phyloP scores from a whole-genome alignment of 2,113 vertebrate species.

The Paedocypris sp. region DNA sequence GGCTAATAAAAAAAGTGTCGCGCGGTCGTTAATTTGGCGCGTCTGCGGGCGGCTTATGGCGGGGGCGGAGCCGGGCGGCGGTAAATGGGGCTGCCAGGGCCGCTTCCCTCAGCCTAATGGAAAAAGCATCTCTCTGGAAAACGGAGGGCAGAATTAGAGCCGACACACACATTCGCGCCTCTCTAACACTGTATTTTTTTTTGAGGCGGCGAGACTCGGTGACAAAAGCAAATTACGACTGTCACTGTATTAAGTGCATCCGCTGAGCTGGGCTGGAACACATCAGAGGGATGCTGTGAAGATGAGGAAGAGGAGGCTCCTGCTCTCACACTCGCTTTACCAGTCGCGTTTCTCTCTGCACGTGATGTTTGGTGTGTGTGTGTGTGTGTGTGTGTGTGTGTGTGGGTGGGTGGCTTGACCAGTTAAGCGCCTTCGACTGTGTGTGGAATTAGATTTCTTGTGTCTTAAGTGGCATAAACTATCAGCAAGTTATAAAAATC shows the following conservation, averaged over 20 bases:
- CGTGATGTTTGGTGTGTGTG: too few species aligned
- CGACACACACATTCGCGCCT: conserved; percentile 81
- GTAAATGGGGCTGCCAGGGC: conserved; percentile 98
- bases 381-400: too few species aligned
- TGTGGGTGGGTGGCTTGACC: too few species aligned
- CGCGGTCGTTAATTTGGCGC: conserved; percentile 98
- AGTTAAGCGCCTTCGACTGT: too few species aligned
- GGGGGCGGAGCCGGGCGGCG: conserved; percentile 91
- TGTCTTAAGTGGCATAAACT: too few species aligned
- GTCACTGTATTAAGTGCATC: conserved; percentile 99
- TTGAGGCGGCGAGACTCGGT: conserved; percentile 89
- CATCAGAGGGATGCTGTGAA: conserved; percentile 70
- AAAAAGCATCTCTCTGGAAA: conserved; percentile 98
- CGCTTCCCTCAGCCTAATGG: conserved; percentile 93
- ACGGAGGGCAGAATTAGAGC: conserved; percentile 98
- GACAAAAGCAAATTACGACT: conserved; percentile 99
- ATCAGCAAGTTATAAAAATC: too few species aligned
- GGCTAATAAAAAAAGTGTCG: conserved; percentile 92
- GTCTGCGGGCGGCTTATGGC: conserved; percentile 80
- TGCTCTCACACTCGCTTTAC: too few species aligned
- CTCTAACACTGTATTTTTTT: conserved; percentile 98
- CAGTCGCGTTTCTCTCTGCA: too few species aligned
- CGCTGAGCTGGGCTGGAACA: conserved; percentile 89
- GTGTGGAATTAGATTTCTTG: too few species aligned
- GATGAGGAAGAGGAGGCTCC: background rate